These are phyloP conservation scores for Diadema setosum DNA, from an alignment of 35 echinoderm and acorn worm species.

Conservation along the genomic window DNA sequence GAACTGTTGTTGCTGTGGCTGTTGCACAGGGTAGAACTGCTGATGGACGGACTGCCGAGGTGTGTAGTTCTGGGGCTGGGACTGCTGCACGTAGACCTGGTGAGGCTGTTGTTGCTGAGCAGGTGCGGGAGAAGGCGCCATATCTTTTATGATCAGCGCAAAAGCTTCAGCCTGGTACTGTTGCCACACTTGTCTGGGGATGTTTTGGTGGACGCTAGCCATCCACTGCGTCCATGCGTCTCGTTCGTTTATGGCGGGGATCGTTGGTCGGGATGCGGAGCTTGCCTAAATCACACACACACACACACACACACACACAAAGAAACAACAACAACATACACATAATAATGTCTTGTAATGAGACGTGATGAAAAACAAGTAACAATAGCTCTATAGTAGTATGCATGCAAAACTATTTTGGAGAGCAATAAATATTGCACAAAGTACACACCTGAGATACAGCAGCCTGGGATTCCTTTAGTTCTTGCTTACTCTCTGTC, in stretches of 20 bases:
- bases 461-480: conserved; percentile 5
- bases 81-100: neutral
- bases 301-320: neutral
- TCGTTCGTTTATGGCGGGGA: neutral
- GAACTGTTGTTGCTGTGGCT: neutral
- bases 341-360: too few relatives aligned
- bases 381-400: neutral
- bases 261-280: neutral
- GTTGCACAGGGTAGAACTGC: neutral
- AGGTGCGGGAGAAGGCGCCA: neutral
- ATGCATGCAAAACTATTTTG: neutral
- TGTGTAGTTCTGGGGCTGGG: neutral
- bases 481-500: neutral
- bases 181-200: neutral
- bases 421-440: neutral
- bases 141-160: neutral
- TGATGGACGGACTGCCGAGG: neutral
- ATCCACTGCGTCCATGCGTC: neutral
- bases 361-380: neutral
- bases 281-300: neutral
- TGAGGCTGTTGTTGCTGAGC: neutral
- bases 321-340: too few relatives aligned
- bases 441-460: neutral
- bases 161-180: neutral
- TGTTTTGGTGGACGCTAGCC: neutral